Percentiles rank a stretch among this genome's conserved stretches.
Evolutionary conservation across 1,140 invertebrate genomes (phyloP).

Genomic region (Bombus huntii): DNA sequence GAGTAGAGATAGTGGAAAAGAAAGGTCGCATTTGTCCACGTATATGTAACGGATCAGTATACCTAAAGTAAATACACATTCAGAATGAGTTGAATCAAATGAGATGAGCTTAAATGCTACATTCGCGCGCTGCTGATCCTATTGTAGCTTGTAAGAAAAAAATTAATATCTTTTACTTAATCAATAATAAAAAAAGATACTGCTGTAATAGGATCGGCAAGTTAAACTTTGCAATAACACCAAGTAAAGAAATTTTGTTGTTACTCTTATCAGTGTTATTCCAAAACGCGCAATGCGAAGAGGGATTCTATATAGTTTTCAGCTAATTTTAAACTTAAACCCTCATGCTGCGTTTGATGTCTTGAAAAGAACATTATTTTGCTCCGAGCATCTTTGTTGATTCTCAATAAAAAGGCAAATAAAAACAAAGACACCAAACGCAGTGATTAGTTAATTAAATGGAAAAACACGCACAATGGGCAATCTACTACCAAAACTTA

Average conservation of each 20-base stretch:
- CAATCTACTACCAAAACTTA: slow-evolving; percentile 5
- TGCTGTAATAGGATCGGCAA: slow-evolving; percentile 63
- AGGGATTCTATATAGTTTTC: slow-evolving; percentile 49
- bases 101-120: slow-evolving; percentile 60
- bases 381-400: not conserved
- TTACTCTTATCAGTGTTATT: slow-evolving; percentile 51
- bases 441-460: slow-evolving; percentile 14
- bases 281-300: slow-evolving; percentile 67
- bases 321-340: slow-evolving; percentile 48
- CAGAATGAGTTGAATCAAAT: slow-evolving; percentile 51
- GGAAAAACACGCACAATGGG: slow-evolving; percentile 32
- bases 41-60: slow-evolving; percentile 44
- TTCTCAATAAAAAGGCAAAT: not conserved
- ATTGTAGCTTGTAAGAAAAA: slow-evolving; percentile 53
- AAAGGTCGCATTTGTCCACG: slow-evolving; percentile 53
- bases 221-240: slow-evolving; percentile 65
- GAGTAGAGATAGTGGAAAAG: slow-evolving; percentile 48
- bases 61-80: slow-evolving; percentile 61
- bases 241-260: slow-evolving; percentile 13
- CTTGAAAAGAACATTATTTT: slow-evolving; percentile 14
- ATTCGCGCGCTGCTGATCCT: slow-evolving; percentile 75
- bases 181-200: not conserved
- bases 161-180: not conserved
- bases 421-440: slow-evolving; percentile 36
- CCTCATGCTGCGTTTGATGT: slow-evolving; percentile 51